A percentile compares a stretch with the other conserved stretches of the same genome.
phyloP scores from a whole-genome alignment of 2,888 invertebrate genomes.

The Nemotelus pantherinus region DNA sequence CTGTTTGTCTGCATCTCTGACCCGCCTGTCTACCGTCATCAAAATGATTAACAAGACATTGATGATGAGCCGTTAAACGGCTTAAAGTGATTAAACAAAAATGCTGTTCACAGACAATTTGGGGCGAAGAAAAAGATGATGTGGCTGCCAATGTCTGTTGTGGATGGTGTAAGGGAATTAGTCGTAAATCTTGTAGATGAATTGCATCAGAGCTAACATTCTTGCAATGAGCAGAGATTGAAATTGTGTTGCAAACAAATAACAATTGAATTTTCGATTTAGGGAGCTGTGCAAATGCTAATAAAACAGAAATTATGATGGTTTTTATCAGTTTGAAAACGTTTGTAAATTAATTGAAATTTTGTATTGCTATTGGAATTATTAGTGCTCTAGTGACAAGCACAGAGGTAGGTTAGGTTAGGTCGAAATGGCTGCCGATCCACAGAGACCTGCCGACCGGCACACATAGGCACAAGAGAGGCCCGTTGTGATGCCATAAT shows the following conservation, averaged over 20 bases:
- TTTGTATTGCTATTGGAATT: neutral
- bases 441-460: no score
- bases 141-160: no score
- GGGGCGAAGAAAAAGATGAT: neutral
- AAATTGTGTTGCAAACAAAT: neutral
- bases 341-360: no score
- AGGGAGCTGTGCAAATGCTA: no score
- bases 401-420: no score
- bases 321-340: no score
- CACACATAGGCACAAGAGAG: no score
- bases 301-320: no score
- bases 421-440: no score
- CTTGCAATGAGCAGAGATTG: neutral
- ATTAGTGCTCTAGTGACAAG: neutral
- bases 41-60: constrained; percentile 26
- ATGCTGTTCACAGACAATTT: neutral
- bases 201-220: neutral
- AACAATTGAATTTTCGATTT: neutral
- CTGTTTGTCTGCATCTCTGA: constrained; percentile 3
- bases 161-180: constrained; percentile 5
- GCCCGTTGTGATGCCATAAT: no score
- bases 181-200: neutral
- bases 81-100: constrained; percentile 18
- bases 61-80: constrained; percentile 21
- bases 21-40: constrained; percentile 17